Conservation (phyloP, 2,888 invertebrate genomes). For the Drosophila pseudotalamancana region DNA sequence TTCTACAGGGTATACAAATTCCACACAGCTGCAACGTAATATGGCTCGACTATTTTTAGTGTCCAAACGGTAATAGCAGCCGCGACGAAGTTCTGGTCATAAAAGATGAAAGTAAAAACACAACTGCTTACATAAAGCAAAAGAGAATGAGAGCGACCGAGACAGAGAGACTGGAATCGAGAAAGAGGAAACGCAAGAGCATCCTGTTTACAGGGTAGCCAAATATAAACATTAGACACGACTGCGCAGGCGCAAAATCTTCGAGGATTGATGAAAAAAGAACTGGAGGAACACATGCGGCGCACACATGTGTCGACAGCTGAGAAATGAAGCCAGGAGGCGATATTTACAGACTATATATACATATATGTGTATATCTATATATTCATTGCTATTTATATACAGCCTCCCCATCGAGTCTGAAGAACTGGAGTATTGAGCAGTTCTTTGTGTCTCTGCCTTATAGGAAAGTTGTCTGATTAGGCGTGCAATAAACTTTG, state of each 20-base stretch:
- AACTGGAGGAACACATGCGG: constrained; percentile 48
- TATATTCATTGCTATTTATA: constrained; percentile 41
- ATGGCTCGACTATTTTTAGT: constrained; percentile 63
- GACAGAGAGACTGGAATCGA: neutral
- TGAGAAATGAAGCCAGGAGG: constrained; percentile 34
- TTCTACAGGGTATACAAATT: constrained; percentile 31
- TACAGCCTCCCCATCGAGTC: constrained; percentile 36
- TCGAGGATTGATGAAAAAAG: neutral
- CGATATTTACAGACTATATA: constrained; percentile 32
- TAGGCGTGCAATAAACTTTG: constrained; percentile 63
- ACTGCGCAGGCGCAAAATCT: constrained; percentile 50
- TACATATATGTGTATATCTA: constrained; percentile 23
- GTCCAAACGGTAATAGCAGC: constrained; percentile 35
- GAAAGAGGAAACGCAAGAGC: neutral
- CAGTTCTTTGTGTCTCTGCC: constrained; percentile 22
- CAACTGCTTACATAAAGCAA: constrained; percentile 17
- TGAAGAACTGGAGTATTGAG: constrained; percentile 14
- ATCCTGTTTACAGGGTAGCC: constrained; percentile 51
- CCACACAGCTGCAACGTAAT: constrained; percentile 53
- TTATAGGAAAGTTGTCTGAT: constrained; percentile 43
- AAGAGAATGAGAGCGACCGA: neutral
- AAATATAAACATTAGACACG: constrained; percentile 43
- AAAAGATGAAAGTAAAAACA: constrained; percentile 42
- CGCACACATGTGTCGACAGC: constrained; percentile 46
- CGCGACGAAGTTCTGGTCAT: constrained; percentile 33